phyloP scores from a whole-genome alignment of 2,797 vertebrate genomes.

The Pygocentrus nattereri region DNA sequence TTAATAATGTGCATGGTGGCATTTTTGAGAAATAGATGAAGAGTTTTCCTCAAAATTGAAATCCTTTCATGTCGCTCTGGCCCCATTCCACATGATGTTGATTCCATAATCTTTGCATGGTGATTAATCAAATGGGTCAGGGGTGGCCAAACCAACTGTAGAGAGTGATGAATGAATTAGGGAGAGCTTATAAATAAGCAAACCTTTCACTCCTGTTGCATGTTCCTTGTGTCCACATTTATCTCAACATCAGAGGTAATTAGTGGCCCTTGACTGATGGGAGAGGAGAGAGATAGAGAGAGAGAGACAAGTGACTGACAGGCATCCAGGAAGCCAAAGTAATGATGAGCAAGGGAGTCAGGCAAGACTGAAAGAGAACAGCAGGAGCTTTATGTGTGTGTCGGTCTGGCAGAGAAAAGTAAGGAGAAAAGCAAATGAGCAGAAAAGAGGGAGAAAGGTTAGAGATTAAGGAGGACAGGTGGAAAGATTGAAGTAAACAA shows the following conservation, averaged over 20 bases:
- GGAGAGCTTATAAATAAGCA: slow-evolving; percentile 39
- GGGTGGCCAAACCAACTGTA: slow-evolving; percentile 25
- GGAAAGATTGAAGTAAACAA: neutral
- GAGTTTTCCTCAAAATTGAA: slow-evolving; percentile 49
- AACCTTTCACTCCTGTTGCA: slow-evolving; percentile 44
- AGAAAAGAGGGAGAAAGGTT: slow-evolving; percentile 25
- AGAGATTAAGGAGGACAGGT: slow-evolving; percentile 20
- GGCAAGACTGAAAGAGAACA: slow-evolving; percentile 10
- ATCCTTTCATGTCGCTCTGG: slow-evolving; percentile 31
- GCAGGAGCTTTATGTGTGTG: slow-evolving; percentile 10
- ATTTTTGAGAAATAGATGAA: slow-evolving; percentile 54
- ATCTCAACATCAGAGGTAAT: slow-evolving; percentile 40
- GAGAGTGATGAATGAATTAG: slow-evolving; percentile 41
- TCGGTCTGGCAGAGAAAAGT: neutral
- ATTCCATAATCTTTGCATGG: slow-evolving; percentile 43
- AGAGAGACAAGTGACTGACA: slow-evolving; percentile 19
- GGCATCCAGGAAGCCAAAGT: no score
- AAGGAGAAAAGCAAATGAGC: slow-evolving; percentile 26
- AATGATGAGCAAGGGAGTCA: slow-evolving; percentile 14
- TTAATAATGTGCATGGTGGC: slow-evolving; percentile 30
- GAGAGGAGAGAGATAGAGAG: neutral
- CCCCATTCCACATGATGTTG: slow-evolving; percentile 45
- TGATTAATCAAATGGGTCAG: slow-evolving; percentile 51
- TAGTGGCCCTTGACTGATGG: slow-evolving; percentile 32
- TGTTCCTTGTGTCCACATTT: slow-evolving; percentile 50